Evolutionary conservation across 2,113 vertebrate genomes (phyloP).

Genomic region (human): GRCh38 chr11:99138001-99138500

Average conservation of each 20-base stretch:
- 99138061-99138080: slow-evolving; percentile 23
- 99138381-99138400: slow-evolving; percentile 30
- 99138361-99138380: slow-evolving; percentile 29
- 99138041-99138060: slow-evolving; percentile 4
- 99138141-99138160: slow-evolving; percentile 64
- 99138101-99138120: slow-evolving; percentile 14
- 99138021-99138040: not conserved
- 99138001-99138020: not conserved
- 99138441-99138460: not conserved
- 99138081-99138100: slow-evolving; percentile 27
- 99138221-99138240: slow-evolving; percentile 32
- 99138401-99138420: not conserved
- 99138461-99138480: not conserved
- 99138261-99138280: not conserved
- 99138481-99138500: not conserved
- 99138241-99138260: slow-evolving; percentile 48
- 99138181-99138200: slow-evolving; percentile 4
- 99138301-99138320: slow-evolving; percentile 61
- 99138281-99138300: slow-evolving; percentile 19
- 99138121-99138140: slow-evolving; percentile 32
- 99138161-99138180: slow-evolving; percentile 65
- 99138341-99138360: not conserved
- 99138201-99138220: slow-evolving; percentile 49
- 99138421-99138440: not conserved
- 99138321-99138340: slow-evolving; percentile 50